Conservation (phyloP, 2,113 vertebrate species). For the Podilymbus podiceps region DNA sequence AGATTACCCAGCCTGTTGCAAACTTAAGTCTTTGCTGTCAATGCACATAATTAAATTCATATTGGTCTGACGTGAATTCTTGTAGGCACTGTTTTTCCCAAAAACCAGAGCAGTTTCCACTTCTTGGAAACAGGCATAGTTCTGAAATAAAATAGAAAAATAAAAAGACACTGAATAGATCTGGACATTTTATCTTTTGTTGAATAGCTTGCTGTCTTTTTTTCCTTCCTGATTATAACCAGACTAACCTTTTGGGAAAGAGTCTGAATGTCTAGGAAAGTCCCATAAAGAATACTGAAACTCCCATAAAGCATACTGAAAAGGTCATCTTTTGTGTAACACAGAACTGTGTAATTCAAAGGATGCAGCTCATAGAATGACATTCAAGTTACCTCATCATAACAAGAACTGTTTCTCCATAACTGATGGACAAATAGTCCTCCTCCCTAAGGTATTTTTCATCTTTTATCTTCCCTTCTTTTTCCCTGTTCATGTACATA, state of each 20-base stretch:
- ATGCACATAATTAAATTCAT: background rate
- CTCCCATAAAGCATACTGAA: conserved; percentile 31
- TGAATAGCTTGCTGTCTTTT: background rate
- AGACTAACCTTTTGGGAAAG: conserved; percentile 39
- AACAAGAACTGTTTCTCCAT: background rate
- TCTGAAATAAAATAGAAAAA: background rate
- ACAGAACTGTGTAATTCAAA: conserved; percentile 28
- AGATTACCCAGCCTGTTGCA: background rate
- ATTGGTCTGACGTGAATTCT: background rate
- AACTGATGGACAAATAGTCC: background rate
- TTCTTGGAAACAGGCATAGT: background rate
- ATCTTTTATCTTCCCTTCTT: background rate
- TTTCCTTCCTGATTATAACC: conserved; percentile 38
- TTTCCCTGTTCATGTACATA: fast-evolving
- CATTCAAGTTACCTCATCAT: background rate
- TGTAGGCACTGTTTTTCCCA: background rate
- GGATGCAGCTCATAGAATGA: background rate
- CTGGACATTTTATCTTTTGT: background rate
- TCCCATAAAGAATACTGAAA: conserved; percentile 14
- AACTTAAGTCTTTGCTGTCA: background rate
- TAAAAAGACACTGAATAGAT: background rate
- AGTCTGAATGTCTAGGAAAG: background rate
- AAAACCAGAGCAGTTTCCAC: background rate
- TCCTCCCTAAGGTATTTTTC: background rate
- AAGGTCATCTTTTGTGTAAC: conserved; percentile 53